Evolutionary conservation across 2,888 invertebrate genomes (phyloP).

Genomic region (Philopedon plagiatum): DNA sequence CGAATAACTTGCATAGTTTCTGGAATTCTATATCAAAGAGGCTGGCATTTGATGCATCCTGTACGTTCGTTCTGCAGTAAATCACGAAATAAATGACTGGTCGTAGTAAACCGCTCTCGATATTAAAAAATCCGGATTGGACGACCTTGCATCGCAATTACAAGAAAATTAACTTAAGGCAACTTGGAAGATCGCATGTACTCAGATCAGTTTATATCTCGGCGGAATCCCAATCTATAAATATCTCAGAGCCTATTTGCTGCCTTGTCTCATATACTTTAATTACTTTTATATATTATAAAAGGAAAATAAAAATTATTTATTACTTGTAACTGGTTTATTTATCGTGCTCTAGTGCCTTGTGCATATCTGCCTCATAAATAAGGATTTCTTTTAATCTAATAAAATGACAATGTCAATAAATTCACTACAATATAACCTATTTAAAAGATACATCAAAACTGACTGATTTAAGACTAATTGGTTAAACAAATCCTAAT

Average conservation of each 20-base stretch:
- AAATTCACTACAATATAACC: no score
- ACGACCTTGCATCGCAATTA: slow-evolving; percentile 15
- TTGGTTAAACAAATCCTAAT: no score
- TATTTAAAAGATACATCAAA: no score
- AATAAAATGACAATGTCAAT: no score
- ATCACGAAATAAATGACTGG: slow-evolving; percentile 11
- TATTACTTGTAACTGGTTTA: slow-evolving; percentile 35
- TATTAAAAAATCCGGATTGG: not conserved
- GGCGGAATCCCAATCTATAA: slow-evolving; percentile 30
- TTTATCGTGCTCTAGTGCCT: not conserved
- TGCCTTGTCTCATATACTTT: slow-evolving; percentile 38
- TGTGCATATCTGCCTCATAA: no score
- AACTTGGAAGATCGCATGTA: slow-evolving; percentile 12
- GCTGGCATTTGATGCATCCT: no score
- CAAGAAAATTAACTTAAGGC: slow-evolving; percentile 25
- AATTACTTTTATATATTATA: slow-evolving; percentile 36
- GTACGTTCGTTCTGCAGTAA: no score
- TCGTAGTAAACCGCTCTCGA: not conserved
- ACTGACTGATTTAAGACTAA: no score
- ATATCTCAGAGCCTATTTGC: slow-evolving; percentile 31
- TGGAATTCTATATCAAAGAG: not conserved
- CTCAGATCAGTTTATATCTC: slow-evolving; percentile 17
- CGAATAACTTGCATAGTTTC: no score
- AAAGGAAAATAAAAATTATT: slow-evolving; percentile 26
- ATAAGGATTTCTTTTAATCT: no score